Conservation (phyloP, 2,888 invertebrate species). For the Crocallis elinguaria region DNA sequence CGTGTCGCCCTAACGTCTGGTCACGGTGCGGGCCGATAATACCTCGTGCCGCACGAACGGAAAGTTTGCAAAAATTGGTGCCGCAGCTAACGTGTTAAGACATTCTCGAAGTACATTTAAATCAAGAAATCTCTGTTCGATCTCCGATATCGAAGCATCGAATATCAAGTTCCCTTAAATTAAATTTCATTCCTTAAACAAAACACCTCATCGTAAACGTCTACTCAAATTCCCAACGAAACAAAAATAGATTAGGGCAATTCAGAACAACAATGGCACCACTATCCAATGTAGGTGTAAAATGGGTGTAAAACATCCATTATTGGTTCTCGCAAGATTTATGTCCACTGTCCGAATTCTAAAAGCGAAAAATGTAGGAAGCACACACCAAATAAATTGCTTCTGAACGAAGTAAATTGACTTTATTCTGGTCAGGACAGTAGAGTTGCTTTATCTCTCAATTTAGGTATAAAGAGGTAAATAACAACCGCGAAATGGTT, state of each 20-base stretch:
- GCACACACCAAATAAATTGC: conserved; percentile 34
- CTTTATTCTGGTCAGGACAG: conserved; percentile 17
- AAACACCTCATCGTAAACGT: too few species aligned
- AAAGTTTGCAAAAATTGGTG: too few species aligned
- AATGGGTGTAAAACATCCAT: conserved; percentile 19
- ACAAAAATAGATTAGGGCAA: background rate
- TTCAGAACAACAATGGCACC: background rate
- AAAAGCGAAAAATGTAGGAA: conserved; percentile 33
- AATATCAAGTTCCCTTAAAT: too few species aligned
- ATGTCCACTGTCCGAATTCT: conserved; percentile 33
- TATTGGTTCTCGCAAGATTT: conserved; percentile 35
- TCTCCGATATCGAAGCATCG: too few species aligned
- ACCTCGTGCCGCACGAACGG: too few species aligned
- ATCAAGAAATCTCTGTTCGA: too few species aligned
- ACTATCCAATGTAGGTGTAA: conserved; percentile 5
- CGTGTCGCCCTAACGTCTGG: too few species aligned
- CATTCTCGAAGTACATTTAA: too few species aligned
- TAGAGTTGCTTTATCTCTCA: conserved; percentile 12
- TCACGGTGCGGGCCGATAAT: too few species aligned
- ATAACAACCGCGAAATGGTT: conserved; percentile 1
- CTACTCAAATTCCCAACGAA: too few species aligned
- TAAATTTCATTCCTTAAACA: too few species aligned
- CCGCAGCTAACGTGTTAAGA: too few species aligned
- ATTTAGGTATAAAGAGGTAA: conserved; percentile 16
- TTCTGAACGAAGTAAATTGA: conserved; percentile 27